A percentile compares a stretch with the other conserved stretches of the same genome.
Conservation (phyloP, 37 sponge, comb jelly and placozoan genomes). For the Beroe forskalii region DNA sequence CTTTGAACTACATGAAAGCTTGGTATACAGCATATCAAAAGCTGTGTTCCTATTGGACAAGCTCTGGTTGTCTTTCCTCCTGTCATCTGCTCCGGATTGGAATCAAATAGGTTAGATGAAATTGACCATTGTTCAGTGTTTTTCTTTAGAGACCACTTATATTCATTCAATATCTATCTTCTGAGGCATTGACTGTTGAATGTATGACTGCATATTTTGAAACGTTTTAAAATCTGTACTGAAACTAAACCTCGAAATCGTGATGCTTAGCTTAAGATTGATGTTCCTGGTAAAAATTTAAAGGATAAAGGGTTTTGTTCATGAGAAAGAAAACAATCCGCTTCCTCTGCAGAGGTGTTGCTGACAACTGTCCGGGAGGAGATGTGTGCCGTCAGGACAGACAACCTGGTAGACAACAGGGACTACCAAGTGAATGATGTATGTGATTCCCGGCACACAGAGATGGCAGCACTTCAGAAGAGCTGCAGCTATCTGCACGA, state of each 20-base stretch:
- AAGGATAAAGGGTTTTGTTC: no score
- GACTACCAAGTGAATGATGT: conserved; percentile 1
- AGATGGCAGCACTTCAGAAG: background rate
- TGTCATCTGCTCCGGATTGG: background rate
- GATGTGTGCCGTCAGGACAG: background rate
- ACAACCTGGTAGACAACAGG: conserved; percentile 31
- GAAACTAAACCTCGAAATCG: no score
- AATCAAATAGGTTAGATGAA: conserved; percentile 22
- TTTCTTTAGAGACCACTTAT: no score
- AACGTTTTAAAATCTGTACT: no score
- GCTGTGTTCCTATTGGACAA: background rate
- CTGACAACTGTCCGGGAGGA: background rate
- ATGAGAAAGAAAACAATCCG: no score
- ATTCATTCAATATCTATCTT: no score
- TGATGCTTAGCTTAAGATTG: no score
- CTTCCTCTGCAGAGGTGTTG: background rate
- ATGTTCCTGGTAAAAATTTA: no score
- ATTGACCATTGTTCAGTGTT: no score
- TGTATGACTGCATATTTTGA: no score
- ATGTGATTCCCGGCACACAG: background rate
- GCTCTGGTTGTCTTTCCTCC: conserved; percentile 8
- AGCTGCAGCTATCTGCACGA: background rate
- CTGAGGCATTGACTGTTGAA: no score
- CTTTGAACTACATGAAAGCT: background rate
- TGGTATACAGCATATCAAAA: conserved; percentile 7